Conservation (phyloP, 2,113 vertebrate species). For the Actenoides hombroni region DNA sequence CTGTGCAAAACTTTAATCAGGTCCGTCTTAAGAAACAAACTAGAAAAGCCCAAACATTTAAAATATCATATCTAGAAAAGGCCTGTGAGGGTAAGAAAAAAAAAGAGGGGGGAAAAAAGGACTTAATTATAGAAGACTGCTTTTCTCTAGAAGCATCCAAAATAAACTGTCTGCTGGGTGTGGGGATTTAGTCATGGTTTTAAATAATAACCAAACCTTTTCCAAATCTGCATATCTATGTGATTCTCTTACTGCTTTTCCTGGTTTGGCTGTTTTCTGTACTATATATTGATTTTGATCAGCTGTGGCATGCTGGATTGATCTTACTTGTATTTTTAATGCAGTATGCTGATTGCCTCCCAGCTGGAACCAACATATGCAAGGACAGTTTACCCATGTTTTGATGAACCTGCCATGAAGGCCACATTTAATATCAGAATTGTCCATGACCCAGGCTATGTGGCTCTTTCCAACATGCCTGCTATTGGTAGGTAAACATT, state of each 20-base stretch:
- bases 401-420: conserved; percentile 84
- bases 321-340: conserved; percentile 33
- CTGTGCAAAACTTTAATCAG: not conserved
- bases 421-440: conserved; percentile 80
- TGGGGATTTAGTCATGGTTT: not conserved
- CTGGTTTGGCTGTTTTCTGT: not conserved
- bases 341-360: conserved; percentile 75
- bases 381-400: conserved; percentile 80
- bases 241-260: not conserved
- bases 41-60: not conserved
- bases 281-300: not conserved
- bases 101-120: not conserved
- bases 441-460: conserved; percentile 76
- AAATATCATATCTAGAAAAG: not conserved
- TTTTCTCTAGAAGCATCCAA: not conserved
- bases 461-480: conserved; percentile 84
- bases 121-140: not conserved
- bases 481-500: conserved; percentile 71
- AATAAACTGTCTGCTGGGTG: not conserved
- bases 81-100: not conserved
- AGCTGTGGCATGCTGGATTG: not conserved
- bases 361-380: conserved; percentile 78
- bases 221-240: not conserved
- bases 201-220: not conserved
- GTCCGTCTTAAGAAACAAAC: not conserved